Percentiles rank a stretch among this genome's conserved stretches.
These are phyloP conservation scores for Pseudococcus viburni DNA, from an alignment of 2,888 invertebrate genomes.

Conservation along the genomic window DNA sequence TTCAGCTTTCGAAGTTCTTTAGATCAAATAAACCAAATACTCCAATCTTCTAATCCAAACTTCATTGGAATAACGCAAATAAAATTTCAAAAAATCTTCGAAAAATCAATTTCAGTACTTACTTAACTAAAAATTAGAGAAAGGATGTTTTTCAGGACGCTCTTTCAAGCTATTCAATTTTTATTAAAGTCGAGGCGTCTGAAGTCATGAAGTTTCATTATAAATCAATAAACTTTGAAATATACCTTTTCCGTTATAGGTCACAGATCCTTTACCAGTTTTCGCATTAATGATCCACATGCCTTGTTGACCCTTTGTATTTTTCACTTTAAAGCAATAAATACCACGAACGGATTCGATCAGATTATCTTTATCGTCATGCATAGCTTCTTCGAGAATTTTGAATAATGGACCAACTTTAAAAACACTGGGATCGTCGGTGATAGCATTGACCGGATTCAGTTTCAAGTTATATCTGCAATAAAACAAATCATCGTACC, in stretches of 20 bases:
- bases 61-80: too few species aligned
- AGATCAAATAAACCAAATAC: too few species aligned
- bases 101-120: too few species aligned
- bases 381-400: constrained; percentile 85
- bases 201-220: neutral
- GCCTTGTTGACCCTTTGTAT: constrained; percentile 84
- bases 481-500: neutral
- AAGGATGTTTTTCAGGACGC: too few species aligned
- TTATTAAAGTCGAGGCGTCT: too few species aligned
- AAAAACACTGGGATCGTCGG: constrained; percentile 74
- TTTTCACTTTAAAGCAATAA: constrained; percentile 91
- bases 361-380: constrained; percentile 83
- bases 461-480: constrained; percentile 1
- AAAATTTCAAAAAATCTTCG: too few species aligned
- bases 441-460: constrained; percentile 46
- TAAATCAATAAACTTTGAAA: neutral
- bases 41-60: too few species aligned
- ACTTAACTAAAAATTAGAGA: too few species aligned
- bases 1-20: too few species aligned
- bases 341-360: constrained; percentile 89
- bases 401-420: constrained; percentile 86
- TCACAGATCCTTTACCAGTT: constrained; percentile 88
- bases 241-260: constrained; percentile 80
- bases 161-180: too few species aligned
- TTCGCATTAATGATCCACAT: constrained; percentile 95